A percentile compares a stretch with the other conserved stretches of the same genome.
phyloP scores from a whole-genome alignment of 2,888 invertebrate species.

The Candidula unifasciata region DNA sequence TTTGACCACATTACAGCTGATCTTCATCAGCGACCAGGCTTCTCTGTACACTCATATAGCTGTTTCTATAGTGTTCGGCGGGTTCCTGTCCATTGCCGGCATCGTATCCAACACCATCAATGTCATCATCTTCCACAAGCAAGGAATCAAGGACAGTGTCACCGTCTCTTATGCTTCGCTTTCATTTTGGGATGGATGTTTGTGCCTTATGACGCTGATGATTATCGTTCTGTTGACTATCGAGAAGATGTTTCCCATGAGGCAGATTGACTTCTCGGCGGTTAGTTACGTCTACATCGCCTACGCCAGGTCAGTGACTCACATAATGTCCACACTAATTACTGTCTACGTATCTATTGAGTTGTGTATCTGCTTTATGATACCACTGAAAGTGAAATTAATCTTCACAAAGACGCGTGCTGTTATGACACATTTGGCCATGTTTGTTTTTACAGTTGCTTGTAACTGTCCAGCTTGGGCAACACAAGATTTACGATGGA shows the following conservation, averaged over 20 bases:
- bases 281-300: conserved; percentile 1
- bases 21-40: not conserved
- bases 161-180: not conserved
- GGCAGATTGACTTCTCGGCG: not conserved
- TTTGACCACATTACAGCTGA: not conserved
- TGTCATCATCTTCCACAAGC: not conserved
- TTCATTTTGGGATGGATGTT: not conserved
- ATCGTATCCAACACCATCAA: conserved; percentile 10
- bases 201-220: not conserved
- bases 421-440: not conserved
- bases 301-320: not conserved
- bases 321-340: not conserved
- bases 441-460: not conserved
- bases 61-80: not conserved
- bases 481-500: conserved; percentile 1
- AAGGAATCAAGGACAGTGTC: conserved; percentile 18
- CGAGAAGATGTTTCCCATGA: not conserved
- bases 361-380: conserved; percentile 19
- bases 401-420: conserved; percentile 7
- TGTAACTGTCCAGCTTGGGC: conserved; percentile 32
- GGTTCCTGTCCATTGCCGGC: not conserved
- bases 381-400: conserved; percentile 18
- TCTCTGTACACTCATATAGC: not conserved
- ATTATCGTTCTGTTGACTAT: not conserved
- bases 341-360: conserved; percentile 21